Percentiles rank a stretch among this genome's conserved stretches.
phyloP scores from a whole-genome alignment of 1,140 invertebrate species.

The Drosophila busckii region DNA sequence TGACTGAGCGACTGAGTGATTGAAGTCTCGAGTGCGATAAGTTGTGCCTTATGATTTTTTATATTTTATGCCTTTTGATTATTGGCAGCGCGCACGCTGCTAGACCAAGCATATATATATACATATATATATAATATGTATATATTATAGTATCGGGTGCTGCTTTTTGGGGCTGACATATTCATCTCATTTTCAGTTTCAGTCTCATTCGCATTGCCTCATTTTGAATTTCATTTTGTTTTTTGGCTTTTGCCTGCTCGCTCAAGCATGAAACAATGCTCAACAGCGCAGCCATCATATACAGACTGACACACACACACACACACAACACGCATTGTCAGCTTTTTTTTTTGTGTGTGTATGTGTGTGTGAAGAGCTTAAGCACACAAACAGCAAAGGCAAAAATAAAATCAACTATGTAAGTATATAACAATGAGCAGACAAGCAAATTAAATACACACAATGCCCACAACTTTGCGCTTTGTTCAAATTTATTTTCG shows the following conservation, averaged over 20 bases:
- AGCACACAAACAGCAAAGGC: conserved; percentile 5
- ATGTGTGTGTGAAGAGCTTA: conserved; percentile 20
- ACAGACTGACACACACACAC: conserved; percentile 21
- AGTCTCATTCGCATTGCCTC: not conserved
- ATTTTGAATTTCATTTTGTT: conserved; percentile 19
- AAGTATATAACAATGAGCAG: conserved; percentile 25
- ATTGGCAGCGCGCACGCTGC: conserved; percentile 20
- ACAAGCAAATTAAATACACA: conserved; percentile 40
- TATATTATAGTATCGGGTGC: no score
- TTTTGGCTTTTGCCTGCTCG: conserved; percentile 49
- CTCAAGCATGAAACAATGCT: conserved; percentile 66
- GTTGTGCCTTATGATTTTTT: conserved; percentile 74
- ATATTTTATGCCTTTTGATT: conserved; percentile 69
- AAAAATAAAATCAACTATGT: conserved; percentile 42
- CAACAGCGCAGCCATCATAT: no score
- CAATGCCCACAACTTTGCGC: conserved; percentile 27
- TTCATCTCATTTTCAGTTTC: conserved; percentile 40
- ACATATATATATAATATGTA: no score
- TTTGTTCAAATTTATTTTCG: conserved; percentile 24
- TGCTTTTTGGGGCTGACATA: conserved; percentile 11
- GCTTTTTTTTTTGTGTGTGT: conserved; percentile 35
- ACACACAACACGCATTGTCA: conserved; percentile 34
- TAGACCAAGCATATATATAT: no score
- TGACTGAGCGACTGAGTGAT: no score
- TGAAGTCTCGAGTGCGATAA: conserved; percentile 62